Conservation (phyloP, 2,113 vertebrate species). For the Odontesthes bonariensis region DNA sequence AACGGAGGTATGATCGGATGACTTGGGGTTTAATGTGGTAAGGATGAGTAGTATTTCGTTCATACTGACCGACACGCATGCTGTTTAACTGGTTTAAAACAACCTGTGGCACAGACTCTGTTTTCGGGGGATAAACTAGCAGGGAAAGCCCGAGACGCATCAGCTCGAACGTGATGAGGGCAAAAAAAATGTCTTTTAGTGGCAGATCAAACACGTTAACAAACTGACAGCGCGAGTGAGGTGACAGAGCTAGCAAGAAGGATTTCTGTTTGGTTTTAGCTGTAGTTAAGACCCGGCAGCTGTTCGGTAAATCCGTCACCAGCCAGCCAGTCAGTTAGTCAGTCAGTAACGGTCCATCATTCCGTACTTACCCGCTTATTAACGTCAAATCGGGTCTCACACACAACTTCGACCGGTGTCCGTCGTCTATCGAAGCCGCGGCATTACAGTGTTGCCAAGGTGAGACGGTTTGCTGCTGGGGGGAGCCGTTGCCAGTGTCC, state of each 20-base stretch:
- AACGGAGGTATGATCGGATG: constrained; percentile 1
- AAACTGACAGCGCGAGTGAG: background rate
- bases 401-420: constrained; percentile 46
- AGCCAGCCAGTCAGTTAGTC: background rate
- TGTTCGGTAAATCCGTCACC: constrained; percentile 36
- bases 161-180: background rate
- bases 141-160: background rate
- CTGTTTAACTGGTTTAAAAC: constrained; percentile 10
- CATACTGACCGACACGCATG: background rate
- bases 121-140: background rate
- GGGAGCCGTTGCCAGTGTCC: background rate
- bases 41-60: background rate
- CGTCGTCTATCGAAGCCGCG: constrained; percentile 28
- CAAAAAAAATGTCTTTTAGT: background rate
- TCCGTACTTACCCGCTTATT: constrained; percentile 57
- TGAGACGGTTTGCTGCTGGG: background rate
- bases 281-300: constrained; percentile 23
- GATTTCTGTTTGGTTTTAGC: constrained; percentile 12
- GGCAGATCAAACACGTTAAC: background rate
- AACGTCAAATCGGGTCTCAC: constrained; percentile 42
- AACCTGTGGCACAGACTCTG: constrained; percentile 65
- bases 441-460: constrained; percentile 18
- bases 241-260: constrained; percentile 10
- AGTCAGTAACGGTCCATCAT: constrained; percentile 49
- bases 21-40: constrained; percentile 2